Evolutionary conservation across 2,113 vertebrate species (phyloP).

Genomic region (Malaclemys terrapin): DNA sequence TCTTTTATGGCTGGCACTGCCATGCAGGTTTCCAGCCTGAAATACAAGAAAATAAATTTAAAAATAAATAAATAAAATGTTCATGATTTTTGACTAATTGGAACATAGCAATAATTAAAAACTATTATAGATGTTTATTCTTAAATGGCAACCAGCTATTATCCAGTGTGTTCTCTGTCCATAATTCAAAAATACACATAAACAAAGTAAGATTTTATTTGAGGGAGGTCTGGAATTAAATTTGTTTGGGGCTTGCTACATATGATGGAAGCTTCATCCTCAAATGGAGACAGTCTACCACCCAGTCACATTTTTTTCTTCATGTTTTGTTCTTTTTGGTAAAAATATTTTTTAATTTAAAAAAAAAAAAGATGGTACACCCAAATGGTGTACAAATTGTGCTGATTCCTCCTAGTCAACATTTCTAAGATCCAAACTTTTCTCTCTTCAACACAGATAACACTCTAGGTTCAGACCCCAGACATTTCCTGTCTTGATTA

Average conservation of each 20-base stretch:
- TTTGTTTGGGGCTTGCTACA: background rate
- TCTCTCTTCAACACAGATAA: background rate
- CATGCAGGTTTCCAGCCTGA: background rate
- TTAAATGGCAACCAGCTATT: background rate
- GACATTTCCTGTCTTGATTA: background rate
- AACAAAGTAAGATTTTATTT: background rate
- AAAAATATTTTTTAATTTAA: background rate
- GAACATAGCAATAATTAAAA: background rate
- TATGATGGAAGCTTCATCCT: background rate
- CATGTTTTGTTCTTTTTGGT: background rate
- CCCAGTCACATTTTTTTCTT: background rate
- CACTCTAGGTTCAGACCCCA: background rate
- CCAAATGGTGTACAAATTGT: background rate
- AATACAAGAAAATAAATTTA: background rate
- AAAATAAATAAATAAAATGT: background rate
- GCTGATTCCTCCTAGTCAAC: background rate
- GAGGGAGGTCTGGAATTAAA: background rate
- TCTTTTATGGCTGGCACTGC: background rate
- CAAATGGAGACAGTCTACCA: background rate
- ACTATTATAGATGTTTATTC: background rate
- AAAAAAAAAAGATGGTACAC: rapidly evolving
- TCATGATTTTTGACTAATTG: background rate
- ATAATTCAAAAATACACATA: background rate
- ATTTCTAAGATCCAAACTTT: background rate
- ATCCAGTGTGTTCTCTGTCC: background rate